These are phyloP conservation scores for Borostomias antarcticus DNA, from an alignment of 2,797 vertebrate species.

Conservation along the genomic window DNA sequence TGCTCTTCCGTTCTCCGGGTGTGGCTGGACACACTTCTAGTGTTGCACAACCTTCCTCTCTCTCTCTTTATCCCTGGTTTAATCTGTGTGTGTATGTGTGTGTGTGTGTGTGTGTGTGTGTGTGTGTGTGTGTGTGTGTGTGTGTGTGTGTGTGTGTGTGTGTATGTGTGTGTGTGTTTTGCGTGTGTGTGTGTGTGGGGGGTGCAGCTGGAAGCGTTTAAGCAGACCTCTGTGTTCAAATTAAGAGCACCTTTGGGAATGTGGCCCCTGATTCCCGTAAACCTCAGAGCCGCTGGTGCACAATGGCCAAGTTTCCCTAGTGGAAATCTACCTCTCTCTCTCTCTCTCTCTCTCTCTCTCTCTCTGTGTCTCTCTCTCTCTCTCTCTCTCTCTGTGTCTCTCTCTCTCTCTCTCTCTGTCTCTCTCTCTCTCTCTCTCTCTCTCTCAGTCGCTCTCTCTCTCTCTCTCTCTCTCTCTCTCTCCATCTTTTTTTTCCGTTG, in stretches of 20 bases:
- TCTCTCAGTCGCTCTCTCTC: too few relatives aligned
- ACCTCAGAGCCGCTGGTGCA: slow-evolving; percentile 62
- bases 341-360: slow-evolving; percentile 6
- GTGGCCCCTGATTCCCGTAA: slow-evolving; percentile 64
- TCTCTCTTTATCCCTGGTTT: slow-evolving; percentile 53
- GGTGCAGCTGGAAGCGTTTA: slow-evolving; percentile 68
- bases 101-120: slow-evolving; percentile 23
- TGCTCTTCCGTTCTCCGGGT: not conserved
- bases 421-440: slow-evolving; percentile 19
- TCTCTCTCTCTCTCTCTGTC: not conserved
- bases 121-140: slow-evolving; percentile 35
- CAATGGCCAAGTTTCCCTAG: slow-evolving; percentile 66
- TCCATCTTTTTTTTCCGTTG: too few relatives aligned
- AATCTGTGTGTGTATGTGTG: slow-evolving; percentile 53
- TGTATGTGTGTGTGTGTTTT: too few relatives aligned
- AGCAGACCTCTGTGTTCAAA: slow-evolving; percentile 63
- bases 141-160: slow-evolving; percentile 41
- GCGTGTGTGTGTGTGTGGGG: not conserved
- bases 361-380: not conserved
- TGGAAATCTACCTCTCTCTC: slow-evolving; percentile 47
- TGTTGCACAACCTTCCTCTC: slow-evolving; percentile 44
- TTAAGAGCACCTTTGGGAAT: slow-evolving; percentile 71
- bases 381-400: slow-evolving; percentile 4
- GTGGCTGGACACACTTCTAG: slow-evolving; percentile 15
- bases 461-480: too few relatives aligned